phyloP scores from a whole-genome alignment of 2,888 invertebrate genomes.

The Portevinia maculata region DNA sequence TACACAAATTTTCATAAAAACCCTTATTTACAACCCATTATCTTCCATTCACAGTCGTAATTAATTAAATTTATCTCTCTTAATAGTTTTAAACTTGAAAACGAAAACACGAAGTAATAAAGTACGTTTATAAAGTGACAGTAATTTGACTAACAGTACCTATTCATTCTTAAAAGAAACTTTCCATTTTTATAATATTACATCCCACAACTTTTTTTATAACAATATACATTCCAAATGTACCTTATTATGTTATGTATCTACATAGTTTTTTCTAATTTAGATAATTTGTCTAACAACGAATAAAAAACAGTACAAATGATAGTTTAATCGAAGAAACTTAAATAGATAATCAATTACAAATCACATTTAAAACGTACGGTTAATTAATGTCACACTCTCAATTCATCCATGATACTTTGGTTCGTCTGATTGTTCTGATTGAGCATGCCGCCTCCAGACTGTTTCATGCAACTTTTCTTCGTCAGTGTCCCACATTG shows the following conservation, averaged over 20 bases:
- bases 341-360: constrained; percentile 75
- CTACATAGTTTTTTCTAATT: constrained; percentile 12
- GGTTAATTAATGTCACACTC: constrained; percentile 89
- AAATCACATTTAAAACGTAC: constrained; percentile 83
- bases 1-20: constrained; percentile 26
- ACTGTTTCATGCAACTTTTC: constrained; percentile 85
- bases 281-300: constrained; percentile 46
- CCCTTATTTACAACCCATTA: constrained; percentile 39
- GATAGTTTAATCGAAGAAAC: constrained; percentile 40
- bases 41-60: constrained; percentile 19
- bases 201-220: constrained; percentile 38
- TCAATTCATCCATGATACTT: constrained; percentile 90
- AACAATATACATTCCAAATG: constrained; percentile 61
- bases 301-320: constrained; percentile 55
- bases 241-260: constrained; percentile 5
- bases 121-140: constrained; percentile 64
- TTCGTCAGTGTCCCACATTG: constrained; percentile 91
- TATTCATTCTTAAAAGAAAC: constrained; percentile 42
- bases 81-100: constrained; percentile 17
- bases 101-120: constrained; percentile 28
- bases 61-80: constrained; percentile 19
- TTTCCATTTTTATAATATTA: constrained; percentile 22
- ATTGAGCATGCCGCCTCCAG: constrained; percentile 79
- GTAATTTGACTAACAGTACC: constrained; percentile 73
- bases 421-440: constrained; percentile 82